Evolutionary conservation across 2,113 vertebrate genomes (phyloP), one percentile per base, ranked within the genome.

Genomic region (Sphaerodactylus townsendi): DNA sequence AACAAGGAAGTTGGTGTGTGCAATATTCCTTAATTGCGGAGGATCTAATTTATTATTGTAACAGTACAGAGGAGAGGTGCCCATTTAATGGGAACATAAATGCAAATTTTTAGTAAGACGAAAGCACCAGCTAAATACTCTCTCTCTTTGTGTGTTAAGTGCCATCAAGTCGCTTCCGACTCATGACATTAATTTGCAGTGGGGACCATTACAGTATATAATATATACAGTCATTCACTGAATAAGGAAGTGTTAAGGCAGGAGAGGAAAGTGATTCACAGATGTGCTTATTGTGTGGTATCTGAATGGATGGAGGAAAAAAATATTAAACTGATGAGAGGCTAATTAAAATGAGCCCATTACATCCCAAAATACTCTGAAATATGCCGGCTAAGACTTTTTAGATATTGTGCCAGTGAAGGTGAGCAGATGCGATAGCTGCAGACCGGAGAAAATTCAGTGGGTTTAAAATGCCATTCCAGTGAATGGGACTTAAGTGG

Each of bases 291-390:
- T 92, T 89, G 87, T 73, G 91, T 21, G 84, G 41, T 87, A 88
- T 92, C 93, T 90, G 90, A 91, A 91, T 90, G 33, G 50, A 44
- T 72, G 69, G 90, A 89, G 85, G 15, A 19, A 62, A 72, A 71
- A 94, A 92, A 93, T 85, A 89, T 90, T 92, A 93, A 90, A 83
- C 62, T 81, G 86, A 89, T 85, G 83, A 66, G 86, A 88, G 23
- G 10, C 3, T 93, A 88, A 94, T 93, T 95, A 87, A 90, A 89
- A 82, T 46, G 46, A 93, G 50, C 39, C 30, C 72, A 78, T 90
- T 90, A 85, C 74, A 77, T 88, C 89, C 93, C 85, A 88, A 94
- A 95, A 92, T 90, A 21, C 85, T 48, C 82, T 88, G 73, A 79
- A 68, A 82, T 70, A 87, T 23, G 35, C 46, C 69, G 28, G 79